Evolutionary conservation across 2,888 invertebrate species (phyloP), one percentile per base, ranked within the genome.

Genomic region (Megamerina dolium): DNA sequence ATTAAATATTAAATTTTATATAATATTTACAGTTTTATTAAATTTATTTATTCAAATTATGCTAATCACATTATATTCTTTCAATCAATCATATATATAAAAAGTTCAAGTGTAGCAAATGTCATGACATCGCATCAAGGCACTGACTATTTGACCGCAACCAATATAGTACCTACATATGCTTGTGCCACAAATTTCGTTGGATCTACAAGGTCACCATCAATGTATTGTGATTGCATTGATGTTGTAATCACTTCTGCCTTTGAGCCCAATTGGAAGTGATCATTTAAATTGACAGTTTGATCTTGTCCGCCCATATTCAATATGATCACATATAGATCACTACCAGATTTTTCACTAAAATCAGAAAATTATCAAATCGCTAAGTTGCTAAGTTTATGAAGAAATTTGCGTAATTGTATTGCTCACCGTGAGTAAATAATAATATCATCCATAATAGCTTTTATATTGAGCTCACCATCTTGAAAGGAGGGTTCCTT

Each of bases 251-350:
- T 68, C 18, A 70, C 54, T 54, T 70, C 70, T 0, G 67, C 60
- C 29, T 57, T 45, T 4, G 45, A 34, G 2, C 63, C 62, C 46
- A 69, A 45, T 2, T 43, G 23, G 26, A 57, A 68, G 37, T 62
- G 51, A 9, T 48, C 31, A 18, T 63, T 73, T 2, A 81, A 67
- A 48, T 77, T 72, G 1, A 76, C 66, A 2, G 54, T 58, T 54
- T 76, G 74, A 18, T 73, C 64, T 13, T 59, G 59, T 5, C 59
- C 59, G 1, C 72, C 76, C 20, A 81, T 62, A 60, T 83, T 83
- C 47, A 79, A 68, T 6, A 79, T 56, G 14, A 78, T 62, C 1
- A 72, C 68, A 50, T 70, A 70, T 0, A 58, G 46, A 33, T 67
- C 65, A 41, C 62, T 63, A 16, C 55, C 63, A 1, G 45, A 3